phyloP scores from a whole-genome alignment of 2,888 invertebrate species.

The Nowickia ferox region DNA sequence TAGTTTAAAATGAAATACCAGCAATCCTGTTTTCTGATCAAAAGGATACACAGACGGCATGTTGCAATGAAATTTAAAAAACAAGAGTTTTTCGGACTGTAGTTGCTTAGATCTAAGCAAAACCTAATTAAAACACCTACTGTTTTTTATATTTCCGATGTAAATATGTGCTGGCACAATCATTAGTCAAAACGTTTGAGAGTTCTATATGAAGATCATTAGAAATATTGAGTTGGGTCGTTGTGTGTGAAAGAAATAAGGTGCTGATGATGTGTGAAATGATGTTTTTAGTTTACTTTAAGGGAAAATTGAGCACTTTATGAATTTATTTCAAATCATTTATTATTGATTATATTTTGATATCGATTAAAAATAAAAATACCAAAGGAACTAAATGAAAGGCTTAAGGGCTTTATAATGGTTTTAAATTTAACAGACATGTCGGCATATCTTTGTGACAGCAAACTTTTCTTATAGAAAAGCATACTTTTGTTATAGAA shows the following conservation, averaged over 20 bases:
- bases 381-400: neutral
- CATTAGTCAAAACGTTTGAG: slow-evolving; percentile 59
- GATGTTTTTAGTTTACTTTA: neutral
- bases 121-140: slow-evolving; percentile 67
- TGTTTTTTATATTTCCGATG: slow-evolving; percentile 45
- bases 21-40: slow-evolving; percentile 44
- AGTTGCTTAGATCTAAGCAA: slow-evolving; percentile 58
- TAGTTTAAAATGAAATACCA: slow-evolving; percentile 19
- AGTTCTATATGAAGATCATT: slow-evolving; percentile 65
- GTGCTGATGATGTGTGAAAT: slow-evolving; percentile 70
- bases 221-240: slow-evolving; percentile 64
- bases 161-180: neutral
- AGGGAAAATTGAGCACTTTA: slow-evolving; percentile 7
- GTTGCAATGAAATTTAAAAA: slow-evolving; percentile 17
- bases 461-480: too few relatives aligned
- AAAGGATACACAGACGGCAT: slow-evolving; percentile 55
- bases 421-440: slow-evolving; percentile 5
- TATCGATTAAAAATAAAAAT: neutral
- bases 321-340: slow-evolving; percentile 57
- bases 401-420: neutral
- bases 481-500: too few relatives aligned
- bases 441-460: neutral
- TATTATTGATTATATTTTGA: slow-evolving; percentile 44
- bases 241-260: slow-evolving; percentile 23
- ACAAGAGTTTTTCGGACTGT: slow-evolving; percentile 30